Evolutionary conservation across 2,797 vertebrate genomes (phyloP), one percentile per base, ranked within the genome.

Genomic region (Channa striata): DNA sequence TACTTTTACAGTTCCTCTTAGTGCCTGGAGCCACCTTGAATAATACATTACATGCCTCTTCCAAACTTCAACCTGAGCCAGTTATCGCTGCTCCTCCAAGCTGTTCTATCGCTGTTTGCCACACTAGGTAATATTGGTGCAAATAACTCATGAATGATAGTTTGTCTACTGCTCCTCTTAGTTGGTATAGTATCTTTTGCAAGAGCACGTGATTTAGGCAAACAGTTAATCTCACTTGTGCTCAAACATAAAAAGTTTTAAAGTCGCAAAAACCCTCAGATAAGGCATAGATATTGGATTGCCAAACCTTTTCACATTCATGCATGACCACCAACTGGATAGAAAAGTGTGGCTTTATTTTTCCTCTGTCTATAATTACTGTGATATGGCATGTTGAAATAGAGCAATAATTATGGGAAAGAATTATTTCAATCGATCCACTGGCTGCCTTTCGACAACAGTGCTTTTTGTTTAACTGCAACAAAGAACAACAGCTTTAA

Each of bases 401-500:
- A 43, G 64, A 77, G 50, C 53, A 63, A 34, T 84, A 65, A 85
- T 75, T 74, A 54, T 62, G 48, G 44, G 47, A 43, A 30, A 20
- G 54, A 61, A 56, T 73, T 30, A 61, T 79, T 74, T 72, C 19
- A 56, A 57, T 74, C 37, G 60, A 78, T 69, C 72, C 46, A 17
- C n/a, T 48, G 21, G 47, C 61, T 44, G 56, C 61, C 52, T 71
- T 74, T 72, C 36, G 20, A 25, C 66, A 7, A 34, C 19, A 57
- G 19, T 42, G 61, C 52, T 69, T 81, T 78, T 74, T 78, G 70
- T 78, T 69, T 39, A 51, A 37, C 49, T 5, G 63, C 72, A 58
- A 59, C 59, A 73, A 59, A 70, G 62, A 75, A 77, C 68, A 81
- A 59, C 68, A 67, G 76, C 73, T 76, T 81, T 81, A 85, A 78